Evolutionary conservation across 2,113 vertebrate species (phyloP).

Genomic region (Sceloporus undulatus): DNA sequence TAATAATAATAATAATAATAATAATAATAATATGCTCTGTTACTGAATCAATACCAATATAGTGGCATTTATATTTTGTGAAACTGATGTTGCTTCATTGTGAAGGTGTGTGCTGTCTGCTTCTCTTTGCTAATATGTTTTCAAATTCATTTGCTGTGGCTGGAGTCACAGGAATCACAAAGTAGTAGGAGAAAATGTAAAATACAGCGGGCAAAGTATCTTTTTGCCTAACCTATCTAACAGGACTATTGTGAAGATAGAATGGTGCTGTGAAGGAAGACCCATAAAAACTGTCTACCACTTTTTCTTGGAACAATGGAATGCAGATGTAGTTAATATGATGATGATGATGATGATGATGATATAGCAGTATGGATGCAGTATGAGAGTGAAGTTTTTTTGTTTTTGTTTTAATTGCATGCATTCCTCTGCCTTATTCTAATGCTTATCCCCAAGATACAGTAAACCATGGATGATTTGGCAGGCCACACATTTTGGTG

Average conservation of each 20-base stretch:
- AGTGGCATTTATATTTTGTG: not conserved
- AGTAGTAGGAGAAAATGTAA: not conserved
- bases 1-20: too few relatives aligned
- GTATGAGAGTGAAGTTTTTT: not conserved
- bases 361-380: not conserved
- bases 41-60: not conserved
- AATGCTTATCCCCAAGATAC: not conserved
- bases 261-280: not conserved
- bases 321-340: not conserved
- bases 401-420: not conserved
- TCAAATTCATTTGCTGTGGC: not conserved
- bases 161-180: not conserved
- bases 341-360: not conserved
- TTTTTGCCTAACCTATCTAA: too few relatives aligned
- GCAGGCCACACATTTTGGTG: too few relatives aligned
- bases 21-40: not conserved
- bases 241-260: too few relatives aligned
- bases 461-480: not conserved
- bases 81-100: not conserved
- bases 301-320: not conserved
- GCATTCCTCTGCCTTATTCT: not conserved
- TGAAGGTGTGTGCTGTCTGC: not conserved
- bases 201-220: not conserved
- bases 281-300: not conserved
- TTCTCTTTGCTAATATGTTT: not conserved